These are phyloP conservation scores for Ophioninae sp. DNA, from an alignment of 2,888 invertebrate species.

Conservation along the genomic window DNA sequence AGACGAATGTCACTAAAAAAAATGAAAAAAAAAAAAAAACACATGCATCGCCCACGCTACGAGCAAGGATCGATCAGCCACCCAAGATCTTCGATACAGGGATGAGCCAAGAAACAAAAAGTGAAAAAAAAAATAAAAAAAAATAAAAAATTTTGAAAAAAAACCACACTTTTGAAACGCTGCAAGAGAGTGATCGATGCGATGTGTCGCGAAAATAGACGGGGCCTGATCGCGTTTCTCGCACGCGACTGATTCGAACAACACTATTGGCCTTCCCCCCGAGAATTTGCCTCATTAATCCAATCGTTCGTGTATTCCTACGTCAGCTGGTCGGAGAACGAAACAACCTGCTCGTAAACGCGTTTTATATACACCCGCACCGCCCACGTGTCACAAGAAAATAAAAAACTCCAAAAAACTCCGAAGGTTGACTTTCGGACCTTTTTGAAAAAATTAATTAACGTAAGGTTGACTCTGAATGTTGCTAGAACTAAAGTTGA, in stretches of 20 bases:
- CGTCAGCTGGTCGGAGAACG: conserved; percentile 64
- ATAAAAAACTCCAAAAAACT: conserved; percentile 36
- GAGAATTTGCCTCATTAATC: conserved; percentile 64
- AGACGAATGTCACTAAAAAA: not conserved
- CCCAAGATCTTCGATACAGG: not conserved
- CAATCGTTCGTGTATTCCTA: conserved; percentile 65
- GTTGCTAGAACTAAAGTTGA: no score
- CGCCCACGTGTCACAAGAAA: conserved; percentile 71
- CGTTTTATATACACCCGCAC: conserved; percentile 72
- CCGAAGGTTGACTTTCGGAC: not conserved
- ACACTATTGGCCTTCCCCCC: conserved; percentile 50
- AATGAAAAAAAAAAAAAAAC: no score
- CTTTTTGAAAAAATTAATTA: not conserved
- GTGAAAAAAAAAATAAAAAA: not conserved
- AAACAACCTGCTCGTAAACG: conserved; percentile 54
- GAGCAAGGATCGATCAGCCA: not conserved
- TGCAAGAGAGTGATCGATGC: conserved; percentile 38
- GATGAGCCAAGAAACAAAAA: not conserved
- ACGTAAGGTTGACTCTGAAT: no score
- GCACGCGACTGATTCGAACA: conserved; percentile 59
- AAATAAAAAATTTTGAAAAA: not conserved
- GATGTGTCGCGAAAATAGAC: conserved; percentile 43
- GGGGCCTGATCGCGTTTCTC: conserved; percentile 22
- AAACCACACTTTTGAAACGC: not conserved
- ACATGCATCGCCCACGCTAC: not conserved